Evolutionary conservation across 2,797 vertebrate genomes (phyloP).

Genomic region (Xerus rutilus): DNA sequence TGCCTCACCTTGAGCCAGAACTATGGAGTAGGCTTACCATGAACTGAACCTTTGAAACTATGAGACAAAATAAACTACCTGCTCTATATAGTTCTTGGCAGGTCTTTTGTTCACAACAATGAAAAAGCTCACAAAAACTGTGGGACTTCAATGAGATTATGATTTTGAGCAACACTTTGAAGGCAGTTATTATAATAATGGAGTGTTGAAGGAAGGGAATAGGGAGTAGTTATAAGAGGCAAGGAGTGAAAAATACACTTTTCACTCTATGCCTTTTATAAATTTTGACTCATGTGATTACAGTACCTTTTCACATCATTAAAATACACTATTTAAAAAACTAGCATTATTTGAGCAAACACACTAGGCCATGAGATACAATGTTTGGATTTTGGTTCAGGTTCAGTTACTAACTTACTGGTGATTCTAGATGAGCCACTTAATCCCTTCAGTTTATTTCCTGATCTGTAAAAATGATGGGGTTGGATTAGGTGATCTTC

Average conservation of each 20-base stretch:
- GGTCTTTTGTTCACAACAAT: no score
- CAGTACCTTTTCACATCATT: background rate
- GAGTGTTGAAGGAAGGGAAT: background rate
- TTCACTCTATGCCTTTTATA: background rate
- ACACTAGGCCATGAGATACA: background rate
- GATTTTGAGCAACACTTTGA: background rate
- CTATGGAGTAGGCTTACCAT: no score
- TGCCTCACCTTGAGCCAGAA: no score
- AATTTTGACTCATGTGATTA: background rate
- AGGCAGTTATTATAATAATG: background rate
- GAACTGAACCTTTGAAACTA: no score
- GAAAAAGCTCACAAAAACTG: no score
- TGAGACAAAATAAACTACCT: no score
- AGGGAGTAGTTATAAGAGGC: background rate
- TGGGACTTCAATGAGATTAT: background rate
- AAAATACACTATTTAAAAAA: constrained; percentile 1
- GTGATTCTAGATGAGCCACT: background rate
- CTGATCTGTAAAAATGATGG: constrained; percentile 23
- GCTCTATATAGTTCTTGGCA: no score
- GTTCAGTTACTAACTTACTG: background rate
- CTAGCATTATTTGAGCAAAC: background rate
- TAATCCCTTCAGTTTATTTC: background rate
- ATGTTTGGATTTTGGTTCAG: background rate
- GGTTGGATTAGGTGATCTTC: background rate
- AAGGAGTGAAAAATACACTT: background rate